These are phyloP conservation scores for Heliconius melpomene DNA, from an alignment of 1,140 invertebrate species.

Conservation along the genomic window DNA sequence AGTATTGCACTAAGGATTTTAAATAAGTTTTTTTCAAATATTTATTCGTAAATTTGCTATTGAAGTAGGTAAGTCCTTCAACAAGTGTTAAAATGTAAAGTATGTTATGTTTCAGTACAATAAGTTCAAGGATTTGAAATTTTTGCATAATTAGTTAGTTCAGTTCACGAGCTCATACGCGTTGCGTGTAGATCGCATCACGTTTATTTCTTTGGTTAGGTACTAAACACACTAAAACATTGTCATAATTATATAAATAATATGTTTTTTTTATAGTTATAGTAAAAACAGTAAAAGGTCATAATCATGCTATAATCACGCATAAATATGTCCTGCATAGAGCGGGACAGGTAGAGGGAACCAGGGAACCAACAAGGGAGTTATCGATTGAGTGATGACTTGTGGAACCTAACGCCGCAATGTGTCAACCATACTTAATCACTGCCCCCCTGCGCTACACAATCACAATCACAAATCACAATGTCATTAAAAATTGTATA, in stretches of 20 bases:
- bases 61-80: not conserved
- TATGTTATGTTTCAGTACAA: slow-evolving; percentile 31
- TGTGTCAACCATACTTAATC: no score
- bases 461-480: no score
- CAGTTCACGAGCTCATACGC: slow-evolving; percentile 49
- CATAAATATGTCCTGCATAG: no score
- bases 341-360: no score
- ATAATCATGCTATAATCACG: not conserved
- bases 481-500: no score
- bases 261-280: no score
- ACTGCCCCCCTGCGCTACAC: no score
- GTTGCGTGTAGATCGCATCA: slow-evolving; percentile 64
- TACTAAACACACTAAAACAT: slow-evolving; percentile 28
- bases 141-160: slow-evolving; percentile 59
- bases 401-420: not conserved
- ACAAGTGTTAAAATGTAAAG: slow-evolving; percentile 18
- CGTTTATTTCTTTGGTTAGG: slow-evolving; percentile 50
- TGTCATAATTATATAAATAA: not conserved
- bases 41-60: not conserved
- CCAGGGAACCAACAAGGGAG: no score
- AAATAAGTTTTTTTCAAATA: not conserved
- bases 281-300: no score
- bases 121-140: slow-evolving; percentile 63
- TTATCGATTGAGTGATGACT: not conserved
- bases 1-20: not conserved